Percentiles rank a stretch among this genome's conserved stretches.
Conservation (phyloP, 2,797 vertebrate species). For the Intellagama lesueurii region DNA sequence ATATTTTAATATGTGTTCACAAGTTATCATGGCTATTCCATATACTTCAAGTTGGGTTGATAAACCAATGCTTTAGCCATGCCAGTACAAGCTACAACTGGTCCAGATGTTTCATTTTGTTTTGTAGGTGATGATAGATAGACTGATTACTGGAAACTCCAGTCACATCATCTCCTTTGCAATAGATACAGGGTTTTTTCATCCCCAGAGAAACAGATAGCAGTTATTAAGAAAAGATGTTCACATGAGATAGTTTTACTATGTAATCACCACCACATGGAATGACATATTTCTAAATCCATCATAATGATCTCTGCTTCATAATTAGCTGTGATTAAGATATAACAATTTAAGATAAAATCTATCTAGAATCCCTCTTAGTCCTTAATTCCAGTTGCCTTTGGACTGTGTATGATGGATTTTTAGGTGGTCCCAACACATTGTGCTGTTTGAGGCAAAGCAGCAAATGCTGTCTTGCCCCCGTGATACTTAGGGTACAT, state of each 20-base stretch:
- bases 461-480: neutral
- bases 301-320: neutral
- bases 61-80: neutral
- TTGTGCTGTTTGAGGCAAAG: neutral
- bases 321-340: neutral
- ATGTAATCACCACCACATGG: neutral
- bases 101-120: neutral
- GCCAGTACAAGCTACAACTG: neutral
- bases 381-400: neutral
- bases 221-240: constrained; percentile 3
- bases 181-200: too few species aligned
- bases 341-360: too few species aligned
- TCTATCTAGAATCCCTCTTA: neutral
- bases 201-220: neutral
- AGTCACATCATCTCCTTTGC: neutral
- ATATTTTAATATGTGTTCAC: too few species aligned
- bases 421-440: neutral
- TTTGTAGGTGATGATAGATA: neutral
- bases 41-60: neutral
- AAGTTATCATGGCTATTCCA: neutral
- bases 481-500: too few species aligned
- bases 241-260: neutral
- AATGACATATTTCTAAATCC: neutral
- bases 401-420: too few species aligned
- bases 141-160: neutral